Conservation (phyloP, 2,888 invertebrate species). For the Frankliniella fusca region DNA sequence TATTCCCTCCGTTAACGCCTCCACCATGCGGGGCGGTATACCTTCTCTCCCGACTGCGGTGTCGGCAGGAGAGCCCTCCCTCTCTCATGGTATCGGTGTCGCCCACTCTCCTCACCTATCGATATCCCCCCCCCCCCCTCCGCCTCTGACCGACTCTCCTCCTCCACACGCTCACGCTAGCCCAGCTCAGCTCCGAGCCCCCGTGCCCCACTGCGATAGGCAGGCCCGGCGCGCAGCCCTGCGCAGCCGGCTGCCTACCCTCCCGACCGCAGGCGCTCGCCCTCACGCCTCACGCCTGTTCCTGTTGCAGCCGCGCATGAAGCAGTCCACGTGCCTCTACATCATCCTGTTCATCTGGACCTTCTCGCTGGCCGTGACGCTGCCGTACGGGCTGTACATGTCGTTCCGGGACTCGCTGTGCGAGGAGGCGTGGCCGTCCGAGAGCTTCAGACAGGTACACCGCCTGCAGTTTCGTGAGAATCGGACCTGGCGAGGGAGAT, state of each 20-base stretch:
- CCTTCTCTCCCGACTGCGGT: no score
- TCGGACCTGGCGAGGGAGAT: no score
- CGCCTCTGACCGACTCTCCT: no score
- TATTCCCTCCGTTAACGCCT: no score
- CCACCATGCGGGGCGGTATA: no score
- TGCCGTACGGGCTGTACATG: slow-evolving; percentile 75
- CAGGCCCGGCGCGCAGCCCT: neutral
- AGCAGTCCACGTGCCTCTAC: slow-evolving; percentile 73
- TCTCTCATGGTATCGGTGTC: no score
- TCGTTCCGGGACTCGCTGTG: slow-evolving; percentile 54
- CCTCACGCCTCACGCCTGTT: neutral
- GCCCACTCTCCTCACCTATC: no score
- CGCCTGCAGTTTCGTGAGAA: neutral
- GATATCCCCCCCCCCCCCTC: no score
- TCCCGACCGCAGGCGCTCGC: neutral
- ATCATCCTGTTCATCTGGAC: slow-evolving; percentile 90
- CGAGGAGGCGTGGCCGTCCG: slow-evolving; percentile 87
- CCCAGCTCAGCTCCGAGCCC: neutral
- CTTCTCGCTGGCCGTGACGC: slow-evolving; percentile 77
- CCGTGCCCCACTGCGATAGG: neutral
- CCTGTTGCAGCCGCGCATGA: slow-evolving; percentile 69
- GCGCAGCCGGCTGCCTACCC: neutral
- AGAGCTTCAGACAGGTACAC: slow-evolving; percentile 63
- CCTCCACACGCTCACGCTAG: no score
- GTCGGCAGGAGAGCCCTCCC: no score